phyloP scores from a whole-genome alignment of 2,888 invertebrate genomes.

The Alloscopus bannaensis region DNA sequence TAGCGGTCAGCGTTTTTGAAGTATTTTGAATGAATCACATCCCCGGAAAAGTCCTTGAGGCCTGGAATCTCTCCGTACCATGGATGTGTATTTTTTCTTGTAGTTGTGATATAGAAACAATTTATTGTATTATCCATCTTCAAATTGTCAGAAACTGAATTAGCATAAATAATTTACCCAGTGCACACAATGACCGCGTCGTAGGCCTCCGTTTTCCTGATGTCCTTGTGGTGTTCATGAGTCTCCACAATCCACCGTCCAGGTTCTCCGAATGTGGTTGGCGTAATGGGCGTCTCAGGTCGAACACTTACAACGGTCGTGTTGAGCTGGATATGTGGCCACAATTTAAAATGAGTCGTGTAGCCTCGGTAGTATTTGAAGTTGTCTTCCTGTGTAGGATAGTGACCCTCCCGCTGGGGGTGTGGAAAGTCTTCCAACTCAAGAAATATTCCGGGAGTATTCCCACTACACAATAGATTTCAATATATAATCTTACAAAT shows the following conservation, averaged over 20 bases:
- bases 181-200: slow-evolving; percentile 44
- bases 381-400: slow-evolving; percentile 19
- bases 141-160: not conserved
- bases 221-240: slow-evolving; percentile 24
- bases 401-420: not conserved
- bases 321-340: slow-evolving; percentile 47
- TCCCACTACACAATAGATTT: slow-evolving; percentile 3
- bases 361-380: slow-evolving; percentile 30
- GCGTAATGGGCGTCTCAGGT: not conserved
- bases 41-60: slow-evolving; percentile 23
- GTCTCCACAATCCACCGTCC: slow-evolving; percentile 39
- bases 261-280: slow-evolving; percentile 18
- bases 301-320: slow-evolving; percentile 29
- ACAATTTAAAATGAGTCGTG: slow-evolving; percentile 38
- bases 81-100: slow-evolving; percentile 33
- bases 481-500: slow-evolving; percentile 5
- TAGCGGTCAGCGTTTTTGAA: slow-evolving; percentile 20
- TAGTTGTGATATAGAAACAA: not conserved
- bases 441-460: slow-evolving; percentile 15
- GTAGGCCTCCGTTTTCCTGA: not conserved
- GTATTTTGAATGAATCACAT: slow-evolving; percentile 31
- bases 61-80: slow-evolving; percentile 11
- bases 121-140: not conserved
- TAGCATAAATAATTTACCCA: slow-evolving; percentile 19
- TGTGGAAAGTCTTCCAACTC: slow-evolving; percentile 33